A percentile compares a stretch with the other conserved stretches of the same genome.
Evolutionary conservation across 2,888 invertebrate genomes (phyloP).

Genomic region (Heliconius sara): DNA sequence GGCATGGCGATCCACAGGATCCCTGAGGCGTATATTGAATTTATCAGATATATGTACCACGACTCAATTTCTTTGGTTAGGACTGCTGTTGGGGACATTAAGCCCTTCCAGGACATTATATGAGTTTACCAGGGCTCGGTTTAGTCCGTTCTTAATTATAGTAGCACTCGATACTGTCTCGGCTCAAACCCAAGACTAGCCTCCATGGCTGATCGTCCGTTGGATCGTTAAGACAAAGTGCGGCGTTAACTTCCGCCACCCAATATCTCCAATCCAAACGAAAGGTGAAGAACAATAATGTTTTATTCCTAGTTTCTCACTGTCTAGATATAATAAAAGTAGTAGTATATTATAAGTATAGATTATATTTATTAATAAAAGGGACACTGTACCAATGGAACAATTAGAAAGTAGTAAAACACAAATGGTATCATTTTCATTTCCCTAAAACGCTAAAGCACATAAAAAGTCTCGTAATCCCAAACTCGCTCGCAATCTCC

Average conservation of each 20-base stretch:
- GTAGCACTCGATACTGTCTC: no score
- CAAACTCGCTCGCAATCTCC: conserved; percentile 57
- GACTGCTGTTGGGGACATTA: no score
- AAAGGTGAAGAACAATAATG: neutral
- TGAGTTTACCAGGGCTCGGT: no score
- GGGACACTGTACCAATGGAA: neutral
- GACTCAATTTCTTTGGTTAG: no score
- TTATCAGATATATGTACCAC: no score
- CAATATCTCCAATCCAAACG: neutral
- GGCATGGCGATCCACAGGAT: no score
- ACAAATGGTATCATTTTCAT: conserved; percentile 26
- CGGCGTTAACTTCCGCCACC: neutral
- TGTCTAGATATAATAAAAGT: neutral
- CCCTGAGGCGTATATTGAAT: no score
- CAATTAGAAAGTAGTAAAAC: conserved; percentile 21
- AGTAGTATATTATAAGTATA: no score
- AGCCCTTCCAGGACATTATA: no score
- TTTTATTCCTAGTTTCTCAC: neutral
- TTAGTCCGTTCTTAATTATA: no score
- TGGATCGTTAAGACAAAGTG: neutral
- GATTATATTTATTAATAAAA: neutral
- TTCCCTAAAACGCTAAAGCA: conserved; percentile 47
- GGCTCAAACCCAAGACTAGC: no score
- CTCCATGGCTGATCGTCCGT: no score
- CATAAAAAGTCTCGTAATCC: conserved; percentile 57